Conservation (phyloP, 2,113 vertebrate species). For the Sterna hirundo region DNA sequence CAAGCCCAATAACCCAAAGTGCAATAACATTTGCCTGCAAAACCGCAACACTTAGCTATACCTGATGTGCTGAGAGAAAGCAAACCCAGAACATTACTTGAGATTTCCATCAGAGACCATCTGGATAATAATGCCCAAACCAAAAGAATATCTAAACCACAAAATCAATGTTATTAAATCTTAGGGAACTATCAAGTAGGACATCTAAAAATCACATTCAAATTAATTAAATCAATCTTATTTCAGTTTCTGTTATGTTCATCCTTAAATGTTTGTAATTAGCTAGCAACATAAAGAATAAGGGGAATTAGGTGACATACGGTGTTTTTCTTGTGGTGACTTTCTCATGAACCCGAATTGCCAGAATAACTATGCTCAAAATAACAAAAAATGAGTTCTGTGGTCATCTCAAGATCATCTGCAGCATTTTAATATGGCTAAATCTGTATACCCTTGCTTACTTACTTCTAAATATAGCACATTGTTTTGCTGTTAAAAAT, state of each 20-base stretch:
- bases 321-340: background rate
- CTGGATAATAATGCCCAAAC: too few relatives aligned
- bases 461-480: constrained; percentile 10
- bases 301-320: background rate
- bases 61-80: too few relatives aligned
- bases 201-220: background rate
- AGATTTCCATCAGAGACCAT: too few relatives aligned
- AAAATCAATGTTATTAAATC: background rate
- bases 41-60: too few relatives aligned
- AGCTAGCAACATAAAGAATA: background rate
- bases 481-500: constrained; percentile 62
- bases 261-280: background rate
- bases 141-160: background rate
- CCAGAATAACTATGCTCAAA: background rate
- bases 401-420: background rate
- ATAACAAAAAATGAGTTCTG: background rate
- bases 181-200: background rate
- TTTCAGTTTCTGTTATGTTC: background rate
- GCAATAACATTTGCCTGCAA: too few relatives aligned
- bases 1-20: too few relatives aligned
- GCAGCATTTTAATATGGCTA: background rate
- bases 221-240: background rate
- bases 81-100: too few relatives aligned
- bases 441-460: background rate
- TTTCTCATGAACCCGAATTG: background rate